Base-by-base conservation (phyloP, 2,797 vertebrate genomes). In the Clarias platycephalus region DNA sequence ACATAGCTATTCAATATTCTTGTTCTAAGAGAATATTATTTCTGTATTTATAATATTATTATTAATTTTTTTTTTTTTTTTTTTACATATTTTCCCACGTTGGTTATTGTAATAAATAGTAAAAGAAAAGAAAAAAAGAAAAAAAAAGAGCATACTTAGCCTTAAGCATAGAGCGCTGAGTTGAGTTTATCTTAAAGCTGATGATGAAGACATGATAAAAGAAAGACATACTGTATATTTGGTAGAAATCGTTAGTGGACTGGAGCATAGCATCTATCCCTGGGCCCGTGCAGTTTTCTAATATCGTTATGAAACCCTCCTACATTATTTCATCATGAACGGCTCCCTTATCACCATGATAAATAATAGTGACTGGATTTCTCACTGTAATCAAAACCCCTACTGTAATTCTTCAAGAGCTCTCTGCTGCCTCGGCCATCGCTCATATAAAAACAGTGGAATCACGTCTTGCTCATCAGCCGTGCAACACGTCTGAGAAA, bases 381-480 rank as follows among this genome's bases (percentile, higher is more conserved):
- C 70, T 84, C 80, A 77, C 82, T 71, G 80, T 84, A 84, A 86
- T 87, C 58, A 57, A 83, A 87, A 86, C 44, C 37, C 74, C 22
- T 72, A 53, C 83, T 84, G 78, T 86, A 84, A 80, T 77, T 85
- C 80, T 76, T 72, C 78, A 87, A 82, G 75, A 86, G 37, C 44
- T 60, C 78, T 82, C 57, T 68, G 44, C 31, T 20, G 37, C 53
- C 68, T 53, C 16, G 58, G 80, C 60, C 81, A 71, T 74, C 74
- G 66, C 80, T 88, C 72, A 86, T 74, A 87, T 87, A 83, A 81
- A 89, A 89, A 83, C 83, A 86, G 80, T 79, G 72, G 86, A 72
- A 81, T 85, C 86, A 85, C 67, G 72, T 88, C 83, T 82, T 80
- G 74, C 72, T 87, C 81, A 80, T 78, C 75, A 70, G 81, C 81